Percentiles rank a stretch among this genome's conserved stretches.
These are phyloP conservation scores for Tanypteryx hageni DNA, from an alignment of 2,888 invertebrate species.

Conservation along the genomic window DNA sequence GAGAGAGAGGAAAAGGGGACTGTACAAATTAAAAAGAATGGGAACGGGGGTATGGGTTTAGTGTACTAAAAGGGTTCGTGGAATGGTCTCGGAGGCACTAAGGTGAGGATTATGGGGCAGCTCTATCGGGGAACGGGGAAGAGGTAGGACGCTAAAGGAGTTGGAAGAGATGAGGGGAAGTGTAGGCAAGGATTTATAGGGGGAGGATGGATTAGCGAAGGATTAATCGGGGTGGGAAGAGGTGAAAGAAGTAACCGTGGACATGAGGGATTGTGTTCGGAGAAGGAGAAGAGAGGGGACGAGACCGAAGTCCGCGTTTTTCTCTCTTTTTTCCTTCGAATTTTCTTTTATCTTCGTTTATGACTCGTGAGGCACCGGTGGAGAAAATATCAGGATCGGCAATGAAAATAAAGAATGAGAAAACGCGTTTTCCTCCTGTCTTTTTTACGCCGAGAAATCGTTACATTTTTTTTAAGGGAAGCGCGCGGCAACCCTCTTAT, in stretches of 20 bases:
- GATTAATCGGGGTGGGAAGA: neutral
- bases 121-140: neutral
- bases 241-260: neutral
- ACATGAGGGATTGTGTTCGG: neutral
- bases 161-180: neutral
- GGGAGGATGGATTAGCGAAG: constrained; percentile 31
- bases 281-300: neutral
- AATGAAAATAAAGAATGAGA: no score
- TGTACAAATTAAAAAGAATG: constrained; percentile 60
- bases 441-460: neutral
- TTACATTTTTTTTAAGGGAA: neutral
- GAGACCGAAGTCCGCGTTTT: neutral
- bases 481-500: neutral
- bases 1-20: neutral
- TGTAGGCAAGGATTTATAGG: neutral
- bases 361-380: no score
- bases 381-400: no score
- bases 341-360: no score
- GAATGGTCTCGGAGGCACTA: constrained; percentile 48
- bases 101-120: constrained; percentile 49
- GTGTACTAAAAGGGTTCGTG: constrained; percentile 43
- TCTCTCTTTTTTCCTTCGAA: no score
- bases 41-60: constrained; percentile 18
- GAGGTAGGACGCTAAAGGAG: neutral
- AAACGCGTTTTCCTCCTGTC: no score